Evolutionary conservation across 2,888 invertebrate species (phyloP), one percentile per base, ranked within the genome.

Genomic region (Diaprepes abbreviatus): DNA sequence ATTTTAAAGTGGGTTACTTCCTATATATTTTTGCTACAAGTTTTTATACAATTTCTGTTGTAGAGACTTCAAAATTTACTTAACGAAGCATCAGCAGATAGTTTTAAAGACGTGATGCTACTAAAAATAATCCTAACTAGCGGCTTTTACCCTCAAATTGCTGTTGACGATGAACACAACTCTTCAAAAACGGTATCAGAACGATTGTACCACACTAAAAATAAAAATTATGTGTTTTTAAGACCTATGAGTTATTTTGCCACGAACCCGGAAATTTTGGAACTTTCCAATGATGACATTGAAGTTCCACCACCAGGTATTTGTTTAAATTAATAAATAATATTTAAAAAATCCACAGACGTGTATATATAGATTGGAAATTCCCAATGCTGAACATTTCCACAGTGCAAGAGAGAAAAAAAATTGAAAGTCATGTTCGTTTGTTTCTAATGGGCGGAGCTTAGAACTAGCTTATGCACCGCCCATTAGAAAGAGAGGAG

Each of bases 131-230:
- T 98, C 66, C 85, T 99, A 16, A 93, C 94, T 75, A 92, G 95
- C 84, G 97, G 98, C 0, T 86, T 99, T 58, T 98, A 98, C 83
- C 98, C 98, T 0, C 97, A 98, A 86, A 89, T 97, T 66, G 95
- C 97, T 0, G 90, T 96, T n/a, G 91, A 95, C 0, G 98, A 99
- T 83, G 95, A 96, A 78, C 94, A 93, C 78, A 98, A 98, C 83
- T 91, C 93, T 77, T 95, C 92, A 79, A 96, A 96, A 87, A 90
- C 92, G 0, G 88, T 89, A 17, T 89, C 88, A 16, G 94, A 95
- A 74, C 93, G 93, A 79, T 85, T 96, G 28, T 96, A 92, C 82
- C 95, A 96, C 79, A 95, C 95, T 0, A 90, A 90, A 84, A 90
- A 90, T 43, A 98, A 97, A 81, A 93, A 95, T 0, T 98, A 93